These are phyloP conservation scores for Pyrochroa serraticornis DNA, from an alignment of 2,888 invertebrate species.

Conservation along the genomic window DNA sequence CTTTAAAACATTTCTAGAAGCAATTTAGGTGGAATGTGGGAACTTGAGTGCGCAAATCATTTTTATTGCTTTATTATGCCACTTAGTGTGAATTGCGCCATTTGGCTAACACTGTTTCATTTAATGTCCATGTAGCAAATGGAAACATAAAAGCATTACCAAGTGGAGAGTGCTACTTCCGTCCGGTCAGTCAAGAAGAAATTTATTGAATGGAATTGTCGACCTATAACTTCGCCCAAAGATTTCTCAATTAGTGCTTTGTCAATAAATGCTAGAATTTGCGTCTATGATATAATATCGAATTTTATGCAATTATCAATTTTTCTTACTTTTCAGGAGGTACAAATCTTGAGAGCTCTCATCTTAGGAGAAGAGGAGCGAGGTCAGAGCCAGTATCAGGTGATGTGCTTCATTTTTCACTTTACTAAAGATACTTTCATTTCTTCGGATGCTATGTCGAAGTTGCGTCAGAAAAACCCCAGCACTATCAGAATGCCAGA, in stretches of 20 bases:
- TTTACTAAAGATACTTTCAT: slow-evolving; percentile 93
- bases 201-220: no score
- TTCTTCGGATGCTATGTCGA: slow-evolving; percentile 95
- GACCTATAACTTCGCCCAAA: not conserved
- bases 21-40: not conserved
- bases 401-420: slow-evolving; percentile 89
- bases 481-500: slow-evolving; percentile 75
- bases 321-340: slow-evolving; percentile 68
- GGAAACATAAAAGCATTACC: no score
- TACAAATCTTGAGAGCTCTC: slow-evolving; percentile 87
- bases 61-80: slow-evolving; percentile 8
- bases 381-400: slow-evolving; percentile 86
- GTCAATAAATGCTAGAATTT: no score
- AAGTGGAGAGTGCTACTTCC: no score
- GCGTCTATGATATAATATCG: no score
- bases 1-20: not conserved
- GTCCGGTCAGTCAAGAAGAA: no score
- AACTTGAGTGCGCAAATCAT: slow-evolving; percentile 6
- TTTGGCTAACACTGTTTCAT: no score
- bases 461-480: slow-evolving; percentile 78
- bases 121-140: no score
- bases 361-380: slow-evolving; percentile 92
- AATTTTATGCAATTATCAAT: no score
- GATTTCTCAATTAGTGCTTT: no score
- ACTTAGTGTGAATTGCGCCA: not conserved